Conservation (phyloP, 2,888 invertebrate species). For the Fissipunctia ypsillon region DNA sequence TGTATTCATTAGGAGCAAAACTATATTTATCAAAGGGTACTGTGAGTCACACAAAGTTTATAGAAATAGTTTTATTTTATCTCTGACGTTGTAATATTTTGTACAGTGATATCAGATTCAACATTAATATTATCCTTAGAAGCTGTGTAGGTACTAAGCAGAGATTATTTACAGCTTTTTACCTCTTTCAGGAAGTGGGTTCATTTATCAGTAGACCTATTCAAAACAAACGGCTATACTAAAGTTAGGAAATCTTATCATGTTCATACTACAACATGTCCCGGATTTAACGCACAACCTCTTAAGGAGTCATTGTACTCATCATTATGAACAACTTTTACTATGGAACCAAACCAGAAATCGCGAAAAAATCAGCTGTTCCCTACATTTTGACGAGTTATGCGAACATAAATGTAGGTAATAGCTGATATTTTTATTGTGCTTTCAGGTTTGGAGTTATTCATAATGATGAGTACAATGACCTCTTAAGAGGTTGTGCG, state of each 20-base stretch:
- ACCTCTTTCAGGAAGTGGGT: background rate
- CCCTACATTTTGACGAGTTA: too few species aligned
- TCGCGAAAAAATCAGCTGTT: too few species aligned
- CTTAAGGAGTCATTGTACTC: too few species aligned
- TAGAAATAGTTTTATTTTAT: background rate
- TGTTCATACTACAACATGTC: background rate
- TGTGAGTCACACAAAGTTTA: background rate
- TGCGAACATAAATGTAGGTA: too few species aligned
- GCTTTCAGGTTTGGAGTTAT: too few species aligned
- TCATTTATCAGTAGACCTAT: background rate
- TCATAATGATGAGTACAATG: too few species aligned
- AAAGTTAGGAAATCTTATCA: background rate
- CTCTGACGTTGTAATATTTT: background rate
- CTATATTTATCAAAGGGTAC: constrained; percentile 12
- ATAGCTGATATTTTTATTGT: too few species aligned
- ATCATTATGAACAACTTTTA: too few species aligned
- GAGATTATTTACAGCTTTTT: background rate
- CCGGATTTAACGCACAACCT: too few species aligned
- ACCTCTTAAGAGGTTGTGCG: too few species aligned
- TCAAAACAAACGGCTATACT: background rate
- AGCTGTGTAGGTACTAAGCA: background rate
- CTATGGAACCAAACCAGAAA: too few species aligned
- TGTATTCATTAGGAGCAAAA: constrained; percentile 40
- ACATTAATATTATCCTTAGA: background rate
- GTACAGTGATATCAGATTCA: background rate